Conservation (phyloP, 2,888 invertebrate species). For the Drosophila cognata region DNA sequence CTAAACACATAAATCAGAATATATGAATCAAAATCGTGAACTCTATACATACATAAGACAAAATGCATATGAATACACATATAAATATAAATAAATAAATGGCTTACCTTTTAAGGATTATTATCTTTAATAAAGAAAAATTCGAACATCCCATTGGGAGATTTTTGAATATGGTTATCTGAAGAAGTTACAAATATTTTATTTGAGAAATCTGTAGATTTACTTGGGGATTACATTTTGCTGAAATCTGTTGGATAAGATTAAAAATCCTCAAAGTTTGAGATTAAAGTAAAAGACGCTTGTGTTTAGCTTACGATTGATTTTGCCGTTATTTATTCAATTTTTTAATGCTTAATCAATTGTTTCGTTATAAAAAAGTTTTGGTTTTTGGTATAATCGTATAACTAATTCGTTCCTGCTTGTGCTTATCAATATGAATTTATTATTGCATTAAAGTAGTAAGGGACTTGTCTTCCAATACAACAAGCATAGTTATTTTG, state of each 20-base stretch:
- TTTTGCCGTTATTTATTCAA: conserved; percentile 27
- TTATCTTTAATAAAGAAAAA: conserved; percentile 52
- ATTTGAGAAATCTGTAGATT: not conserved
- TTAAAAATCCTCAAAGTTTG: not conserved
- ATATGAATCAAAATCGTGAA: conserved; percentile 1
- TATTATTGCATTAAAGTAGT: conserved; percentile 5
- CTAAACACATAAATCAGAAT: conserved; percentile 7
- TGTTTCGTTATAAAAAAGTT: conserved; percentile 39
- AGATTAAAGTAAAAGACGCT: not conserved
- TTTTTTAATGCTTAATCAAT: conserved; percentile 18
- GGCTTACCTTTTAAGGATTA: conserved; percentile 40
- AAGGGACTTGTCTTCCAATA: conserved; percentile 4
- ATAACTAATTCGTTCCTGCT: conserved; percentile 51
- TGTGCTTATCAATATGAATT: conserved; percentile 10
- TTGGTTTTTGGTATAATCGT: conserved; percentile 60
- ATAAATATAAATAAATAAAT: conserved; percentile 24
- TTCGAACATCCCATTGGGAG: conserved; percentile 4
- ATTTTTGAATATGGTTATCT: not conserved
- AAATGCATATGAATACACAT: conserved; percentile 29
- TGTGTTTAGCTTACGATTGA: not conserved
- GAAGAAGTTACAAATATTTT: not conserved
- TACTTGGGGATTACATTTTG: not conserved
- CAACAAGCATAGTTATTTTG: conserved; percentile 10
- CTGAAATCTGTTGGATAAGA: not conserved
- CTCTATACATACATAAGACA: conserved; percentile 24